These are phyloP conservation scores for Phoxinus dragarum DNA, from an alignment of 2,797 vertebrate genomes.

Conservation along the genomic window DNA sequence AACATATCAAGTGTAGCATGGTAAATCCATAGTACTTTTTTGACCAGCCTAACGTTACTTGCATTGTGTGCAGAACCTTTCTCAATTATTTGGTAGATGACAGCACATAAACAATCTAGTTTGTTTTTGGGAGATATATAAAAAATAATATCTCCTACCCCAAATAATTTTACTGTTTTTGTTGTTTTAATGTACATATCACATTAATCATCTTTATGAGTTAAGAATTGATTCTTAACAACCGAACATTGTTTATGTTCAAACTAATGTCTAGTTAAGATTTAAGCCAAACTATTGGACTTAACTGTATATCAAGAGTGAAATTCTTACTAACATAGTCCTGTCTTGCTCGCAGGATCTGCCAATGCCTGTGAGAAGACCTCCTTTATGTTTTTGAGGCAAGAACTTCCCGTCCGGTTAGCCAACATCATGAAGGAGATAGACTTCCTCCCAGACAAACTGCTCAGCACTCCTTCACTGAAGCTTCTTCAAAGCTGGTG, in stretches of 20 bases:
- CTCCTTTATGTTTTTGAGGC: slow-evolving; percentile 92
- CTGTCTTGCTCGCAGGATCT: slow-evolving; percentile 78
- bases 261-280: neutral
- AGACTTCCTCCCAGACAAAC: slow-evolving; percentile 90
- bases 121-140: neutral
- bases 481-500: slow-evolving; percentile 92
- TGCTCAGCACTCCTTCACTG: slow-evolving; percentile 89
- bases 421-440: slow-evolving; percentile 98
- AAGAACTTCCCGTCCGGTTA: slow-evolving; percentile 95
- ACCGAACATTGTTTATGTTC: neutral
- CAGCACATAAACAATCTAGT: neutral
- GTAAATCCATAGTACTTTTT: neutral
- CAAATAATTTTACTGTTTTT: neutral
- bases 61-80: neutral
- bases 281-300: neutral
- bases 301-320: neutral
- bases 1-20: neutral
- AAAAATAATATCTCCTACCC: neutral
- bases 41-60: neutral
- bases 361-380: slow-evolving; percentile 97
- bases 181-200: neutral
- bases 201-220: neutral
- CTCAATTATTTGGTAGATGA: neutral
- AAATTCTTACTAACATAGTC: slow-evolving; percentile 4
- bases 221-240: neutral